Evolutionary conservation across 2,888 invertebrate genomes (phyloP).

Genomic region (Cheilosia soror): DNA sequence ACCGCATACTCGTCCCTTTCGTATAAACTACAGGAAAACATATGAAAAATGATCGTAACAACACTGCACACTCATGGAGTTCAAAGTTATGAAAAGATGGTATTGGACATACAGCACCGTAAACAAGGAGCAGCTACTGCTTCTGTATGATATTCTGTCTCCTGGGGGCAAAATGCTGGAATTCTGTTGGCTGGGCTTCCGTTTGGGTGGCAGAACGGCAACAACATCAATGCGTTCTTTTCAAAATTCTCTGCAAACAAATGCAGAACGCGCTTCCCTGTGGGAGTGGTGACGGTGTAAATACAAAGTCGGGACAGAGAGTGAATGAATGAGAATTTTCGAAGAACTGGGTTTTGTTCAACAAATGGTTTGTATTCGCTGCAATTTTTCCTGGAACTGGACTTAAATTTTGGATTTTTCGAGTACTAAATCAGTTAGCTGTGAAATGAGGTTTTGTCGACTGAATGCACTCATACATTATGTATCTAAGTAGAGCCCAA

Average conservation of each 20-base stretch:
- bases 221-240: slow-evolving; percentile 30
- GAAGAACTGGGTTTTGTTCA: background rate
- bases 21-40: background rate
- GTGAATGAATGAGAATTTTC: slow-evolving; percentile 15
- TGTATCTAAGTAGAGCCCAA: no score
- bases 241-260: slow-evolving; percentile 25
- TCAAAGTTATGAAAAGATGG: slow-evolving; percentile 59
- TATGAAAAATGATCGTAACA: slow-evolving; percentile 55
- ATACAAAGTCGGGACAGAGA: slow-evolving; percentile 4
- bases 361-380: slow-evolving; percentile 7
- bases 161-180: slow-evolving; percentile 31
- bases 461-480: no score
- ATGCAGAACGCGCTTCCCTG: slow-evolving; percentile 18
- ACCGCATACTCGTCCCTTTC: background rate
- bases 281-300: background rate
- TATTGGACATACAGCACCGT: slow-evolving; percentile 49
- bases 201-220: slow-evolving; percentile 24
- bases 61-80: slow-evolving; percentile 19
- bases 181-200: slow-evolving; percentile 24
- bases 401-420: slow-evolving; percentile 22
- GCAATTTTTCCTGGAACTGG: background rate
- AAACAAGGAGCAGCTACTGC: slow-evolving; percentile 15
- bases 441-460: background rate
- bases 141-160: slow-evolving; percentile 1
- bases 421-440: slow-evolving; percentile 9